Conservation (phyloP, 2,888 invertebrate species). For the Steinernema scapterisci region DNA sequence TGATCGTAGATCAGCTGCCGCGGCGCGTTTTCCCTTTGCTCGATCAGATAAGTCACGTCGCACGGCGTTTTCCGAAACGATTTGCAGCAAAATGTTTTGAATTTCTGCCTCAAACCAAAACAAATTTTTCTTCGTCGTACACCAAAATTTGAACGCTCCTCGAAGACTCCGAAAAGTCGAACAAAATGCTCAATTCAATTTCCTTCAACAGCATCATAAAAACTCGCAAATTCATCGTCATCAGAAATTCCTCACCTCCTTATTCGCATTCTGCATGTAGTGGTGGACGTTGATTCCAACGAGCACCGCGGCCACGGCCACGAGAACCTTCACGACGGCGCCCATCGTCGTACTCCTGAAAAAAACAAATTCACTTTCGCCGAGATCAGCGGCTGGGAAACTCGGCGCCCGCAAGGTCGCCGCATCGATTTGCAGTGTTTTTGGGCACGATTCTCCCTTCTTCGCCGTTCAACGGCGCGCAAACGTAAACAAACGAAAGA, state of each 20-base stretch:
- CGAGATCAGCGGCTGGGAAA: not conserved
- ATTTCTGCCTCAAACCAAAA: too few relatives aligned
- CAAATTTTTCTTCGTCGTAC: too few relatives aligned
- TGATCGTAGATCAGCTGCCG: too few relatives aligned
- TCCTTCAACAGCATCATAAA: too few relatives aligned
- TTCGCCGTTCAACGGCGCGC: not conserved
- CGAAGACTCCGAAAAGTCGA: too few relatives aligned
- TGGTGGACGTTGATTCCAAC: conserved; percentile 6
- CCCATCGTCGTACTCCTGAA: not conserved
- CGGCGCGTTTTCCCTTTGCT: not conserved
- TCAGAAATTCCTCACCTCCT: not conserved
- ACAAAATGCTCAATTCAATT: too few relatives aligned
- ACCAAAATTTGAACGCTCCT: too few relatives aligned
- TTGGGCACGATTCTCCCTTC: not conserved
- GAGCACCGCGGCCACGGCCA: not conserved
- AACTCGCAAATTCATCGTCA: too few relatives aligned
- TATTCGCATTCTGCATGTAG: not conserved
- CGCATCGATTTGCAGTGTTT: not conserved
- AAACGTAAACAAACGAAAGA: not conserved
- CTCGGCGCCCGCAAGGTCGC: not conserved
- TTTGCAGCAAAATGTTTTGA: too few relatives aligned
- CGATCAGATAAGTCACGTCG: too few relatives aligned
- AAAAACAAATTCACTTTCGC: not conserved
- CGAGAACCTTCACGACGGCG: not conserved
- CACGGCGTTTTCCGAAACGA: too few relatives aligned